Evolutionary conservation across 2,888 invertebrate genomes (phyloP), one percentile per base, ranked within the genome.

Genomic region (Parnassius apollo): DNA sequence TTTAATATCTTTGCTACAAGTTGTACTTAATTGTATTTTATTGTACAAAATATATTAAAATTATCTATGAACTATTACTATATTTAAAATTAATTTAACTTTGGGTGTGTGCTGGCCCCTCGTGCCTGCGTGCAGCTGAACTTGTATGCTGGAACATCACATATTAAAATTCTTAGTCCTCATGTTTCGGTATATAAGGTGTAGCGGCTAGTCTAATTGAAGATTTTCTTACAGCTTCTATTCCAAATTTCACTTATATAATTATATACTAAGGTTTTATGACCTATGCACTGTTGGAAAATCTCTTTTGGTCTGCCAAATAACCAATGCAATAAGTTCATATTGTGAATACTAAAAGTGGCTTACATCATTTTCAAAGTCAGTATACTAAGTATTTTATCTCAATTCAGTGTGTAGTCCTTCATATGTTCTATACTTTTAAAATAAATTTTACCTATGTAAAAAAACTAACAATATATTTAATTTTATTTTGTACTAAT

Each of bases 21-120:
- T 93, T 94, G 93, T 94, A 93, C 93, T 94, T 93, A 93, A 93
- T 92, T 92, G 90, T 89, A 92, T 93, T 93, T 93, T 92, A 93
- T 93, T 93, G 93, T 94, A 94, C 94, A 94, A 94, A 94, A 93
- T 94, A 93, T 93, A 93, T 93, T 93, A 93, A 89, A 85, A 91
- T 86, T 91, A 91, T 88, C 89, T 91, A 91, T 91, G 80, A 90
- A 88, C 87, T 88, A 88, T 83, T 86, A 86, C 63, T 88, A 89
- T 88, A 89, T 74, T 78, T 75, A 88, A 78, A 85, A 81, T 77
- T 86, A 85, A 88, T 86, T 85, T 84, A 87, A 85, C 89, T 87
- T 88, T 89, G 90, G 88, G 85, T 90, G 91, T 88, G 85, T 90
- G 90, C 90, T 85, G 90, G 90, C 88, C 80, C 81, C 72, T 76